Evolutionary conservation across 2,797 vertebrate genomes (phyloP).

Genomic region (Pelobates cultripes): DNA sequence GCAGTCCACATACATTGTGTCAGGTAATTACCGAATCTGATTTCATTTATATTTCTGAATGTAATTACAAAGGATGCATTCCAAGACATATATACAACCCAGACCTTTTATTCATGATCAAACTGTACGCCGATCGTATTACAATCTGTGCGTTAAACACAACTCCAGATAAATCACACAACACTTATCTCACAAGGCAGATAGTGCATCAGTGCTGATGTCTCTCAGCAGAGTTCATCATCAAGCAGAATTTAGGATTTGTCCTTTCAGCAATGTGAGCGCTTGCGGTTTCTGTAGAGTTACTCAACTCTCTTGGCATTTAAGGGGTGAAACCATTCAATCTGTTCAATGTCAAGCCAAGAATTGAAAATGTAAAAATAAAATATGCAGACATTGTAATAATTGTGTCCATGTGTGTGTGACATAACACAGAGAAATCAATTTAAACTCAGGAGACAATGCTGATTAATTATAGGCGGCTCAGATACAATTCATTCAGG

Average conservation of each 20-base stretch:
- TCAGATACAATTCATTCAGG: neutral
- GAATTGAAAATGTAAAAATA: neutral
- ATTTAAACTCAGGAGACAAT: neutral
- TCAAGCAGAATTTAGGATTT: neutral
- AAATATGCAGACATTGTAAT: neutral
- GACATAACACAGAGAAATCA: neutral
- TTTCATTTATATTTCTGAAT: no score
- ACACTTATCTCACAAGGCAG: slow-evolving; percentile 37
- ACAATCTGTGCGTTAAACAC: neutral
- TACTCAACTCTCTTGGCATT: neutral
- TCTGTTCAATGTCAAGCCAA: neutral
- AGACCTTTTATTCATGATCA: no score
- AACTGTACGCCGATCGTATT: no score
- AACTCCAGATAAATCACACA: slow-evolving; percentile 23
- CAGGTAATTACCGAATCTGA: slow-evolving; percentile 17
- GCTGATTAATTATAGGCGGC: neutral
- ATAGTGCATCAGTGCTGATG: neutral
- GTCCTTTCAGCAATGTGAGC: neutral
- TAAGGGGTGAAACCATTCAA: neutral
- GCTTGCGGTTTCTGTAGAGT: neutral
- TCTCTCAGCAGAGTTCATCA: neutral
- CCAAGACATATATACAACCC: neutral
- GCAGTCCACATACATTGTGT: neutral
- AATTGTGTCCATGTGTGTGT: neutral
- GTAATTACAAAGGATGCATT: no score